Evolutionary conservation across 2,797 vertebrate genomes (phyloP), one percentile per base, ranked within the genome.

Genomic region (Girardinus metallicus): DNA sequence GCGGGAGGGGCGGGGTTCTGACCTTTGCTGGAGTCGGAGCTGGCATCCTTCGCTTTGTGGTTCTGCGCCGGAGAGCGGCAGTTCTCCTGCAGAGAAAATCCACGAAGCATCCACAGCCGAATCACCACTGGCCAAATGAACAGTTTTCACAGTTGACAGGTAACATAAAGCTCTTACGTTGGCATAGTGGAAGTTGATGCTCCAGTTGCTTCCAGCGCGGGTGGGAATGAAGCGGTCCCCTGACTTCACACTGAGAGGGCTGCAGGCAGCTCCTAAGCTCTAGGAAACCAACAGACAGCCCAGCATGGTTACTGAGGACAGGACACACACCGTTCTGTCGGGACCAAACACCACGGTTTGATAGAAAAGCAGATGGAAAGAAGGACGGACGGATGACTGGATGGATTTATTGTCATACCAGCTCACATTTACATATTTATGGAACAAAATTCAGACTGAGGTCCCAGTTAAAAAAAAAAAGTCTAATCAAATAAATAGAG

Each of bases 151-250:
- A 23, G 26, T 1, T 3, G 60, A 60, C 39, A 34, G n/a, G 23
- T 0, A 23, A 10, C 8, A 55, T 46, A 12, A n/a, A 34, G 0
- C 4, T 73, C 95, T 95, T 82, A 96, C 96, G 34, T 97, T 97
- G 87, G 96, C 94, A 29, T 95, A 95, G 92, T 96, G 96, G 91
- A 97, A 97, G 89, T 96, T 96, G 91, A 97, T 95, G 91, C 95
- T 96, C 96, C 96, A 97, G 94, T 97, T 97, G 92, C 96, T 96
- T 85, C 96, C 96, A 43, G 95, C 96, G 0, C 96, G 93, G 49
- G 95, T 96, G 80, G 96, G 96, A 77, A 97, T 97, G 85, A 95
- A 97, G 76, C 96, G 92, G 77, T 97, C 96, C 15, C 96, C 96
- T 39, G 95, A 96, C 82, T 96, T 96, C 5, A 96, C 91, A 77